Percentiles rank a stretch among this genome's conserved stretches.
Conservation (phyloP, 2,797 vertebrate genomes). For the Phylloscopus collybita region DNA sequence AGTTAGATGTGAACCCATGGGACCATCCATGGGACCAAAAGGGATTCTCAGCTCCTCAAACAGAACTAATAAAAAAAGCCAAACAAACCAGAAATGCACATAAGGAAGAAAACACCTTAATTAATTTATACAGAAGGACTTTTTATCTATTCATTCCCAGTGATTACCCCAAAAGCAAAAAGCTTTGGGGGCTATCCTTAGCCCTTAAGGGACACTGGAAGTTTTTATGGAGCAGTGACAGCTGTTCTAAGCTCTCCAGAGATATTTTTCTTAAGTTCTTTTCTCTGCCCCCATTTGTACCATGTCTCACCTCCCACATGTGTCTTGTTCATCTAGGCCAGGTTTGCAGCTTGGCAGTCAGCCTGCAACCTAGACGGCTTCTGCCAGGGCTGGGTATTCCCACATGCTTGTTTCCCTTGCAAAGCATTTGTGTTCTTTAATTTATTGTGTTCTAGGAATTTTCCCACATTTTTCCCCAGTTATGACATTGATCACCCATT, state of each 20-base stretch:
- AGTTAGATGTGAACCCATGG: background rate
- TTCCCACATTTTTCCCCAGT: background rate
- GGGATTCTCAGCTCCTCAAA: background rate
- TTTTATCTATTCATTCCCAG: background rate
- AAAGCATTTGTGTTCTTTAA: background rate
- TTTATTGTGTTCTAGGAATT: background rate
- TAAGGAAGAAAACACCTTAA: background rate
- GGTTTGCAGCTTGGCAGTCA: background rate
- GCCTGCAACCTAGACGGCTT: background rate
- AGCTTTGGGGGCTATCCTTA: background rate
- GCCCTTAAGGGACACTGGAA: background rate
- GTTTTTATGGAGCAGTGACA: background rate
- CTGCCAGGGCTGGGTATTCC: background rate
- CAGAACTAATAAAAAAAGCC: background rate
- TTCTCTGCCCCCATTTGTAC: background rate
- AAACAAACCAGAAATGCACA: background rate
- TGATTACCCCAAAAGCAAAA: background rate
- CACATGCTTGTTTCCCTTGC: background rate
- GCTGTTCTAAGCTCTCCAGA: background rate
- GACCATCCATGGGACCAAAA: background rate
- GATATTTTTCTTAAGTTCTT: background rate
- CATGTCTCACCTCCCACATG: fast-evolving
- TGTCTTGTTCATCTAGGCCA: background rate
- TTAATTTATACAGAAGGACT: background rate
- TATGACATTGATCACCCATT: background rate